phyloP scores from a whole-genome alignment of 2,888 invertebrate genomes.

The Phrixothrix hirtus region DNA sequence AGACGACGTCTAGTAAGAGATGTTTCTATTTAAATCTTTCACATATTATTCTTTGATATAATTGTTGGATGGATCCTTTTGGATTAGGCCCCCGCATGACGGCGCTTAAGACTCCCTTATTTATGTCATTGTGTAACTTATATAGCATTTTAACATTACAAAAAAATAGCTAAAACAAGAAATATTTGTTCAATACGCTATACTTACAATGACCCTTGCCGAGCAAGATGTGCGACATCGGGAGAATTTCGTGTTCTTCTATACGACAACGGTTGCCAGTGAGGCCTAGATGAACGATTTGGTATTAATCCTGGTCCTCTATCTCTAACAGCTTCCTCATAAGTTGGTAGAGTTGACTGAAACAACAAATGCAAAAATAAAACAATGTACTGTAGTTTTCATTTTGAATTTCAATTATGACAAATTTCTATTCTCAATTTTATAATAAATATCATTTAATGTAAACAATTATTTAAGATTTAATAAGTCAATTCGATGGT shows the following conservation, averaged over 20 bases:
- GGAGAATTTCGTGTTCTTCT: conserved; percentile 47
- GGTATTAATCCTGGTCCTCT: conserved; percentile 42
- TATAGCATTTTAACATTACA: not conserved
- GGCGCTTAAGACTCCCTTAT: not conserved
- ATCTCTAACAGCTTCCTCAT: conserved; percentile 59
- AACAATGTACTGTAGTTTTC: too few relatives aligned
- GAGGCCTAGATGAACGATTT: conserved; percentile 49
- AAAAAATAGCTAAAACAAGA: not conserved
- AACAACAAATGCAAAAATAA: conserved; percentile 24
- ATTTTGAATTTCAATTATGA: not conserved
- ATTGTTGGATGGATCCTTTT: too few relatives aligned
- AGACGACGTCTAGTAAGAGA: too few relatives aligned
- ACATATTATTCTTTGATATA: too few relatives aligned
- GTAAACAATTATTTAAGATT: too few relatives aligned
- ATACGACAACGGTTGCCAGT: conserved; percentile 52
- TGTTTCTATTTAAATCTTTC: too few relatives aligned
- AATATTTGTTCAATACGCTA: too few relatives aligned
- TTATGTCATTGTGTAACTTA: not conserved
- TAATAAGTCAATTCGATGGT: too few relatives aligned
- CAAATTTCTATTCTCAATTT: too few relatives aligned
- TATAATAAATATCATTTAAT: too few relatives aligned
- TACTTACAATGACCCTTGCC: conserved; percentile 56
- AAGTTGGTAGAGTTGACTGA: conserved; percentile 56
- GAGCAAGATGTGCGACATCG: conserved; percentile 48
- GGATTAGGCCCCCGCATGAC: too few relatives aligned